phyloP scores from a whole-genome alignment of 1,140 invertebrate genomes.

The Drosophila repletoides region DNA sequence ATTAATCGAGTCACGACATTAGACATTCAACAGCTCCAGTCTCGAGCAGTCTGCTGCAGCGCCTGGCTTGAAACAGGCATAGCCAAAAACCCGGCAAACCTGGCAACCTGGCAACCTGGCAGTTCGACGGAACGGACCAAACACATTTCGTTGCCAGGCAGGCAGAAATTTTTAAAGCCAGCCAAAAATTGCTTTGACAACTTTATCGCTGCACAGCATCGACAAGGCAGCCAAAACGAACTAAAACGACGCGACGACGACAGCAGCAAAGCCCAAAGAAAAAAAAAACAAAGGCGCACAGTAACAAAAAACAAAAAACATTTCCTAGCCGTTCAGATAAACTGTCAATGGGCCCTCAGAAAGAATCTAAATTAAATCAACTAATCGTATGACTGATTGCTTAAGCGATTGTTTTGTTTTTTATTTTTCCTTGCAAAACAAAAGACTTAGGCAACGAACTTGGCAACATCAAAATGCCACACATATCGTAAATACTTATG shows the following conservation, averaged over 20 bases:
- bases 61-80: constrained; percentile 13
- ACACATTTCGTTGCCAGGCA: constrained; percentile 17
- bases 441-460: constrained; percentile 73
- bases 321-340: constrained; percentile 62
- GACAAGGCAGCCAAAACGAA: constrained; percentile 48
- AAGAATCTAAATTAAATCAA: constrained; percentile 80
- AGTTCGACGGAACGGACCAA: too few relatives aligned
- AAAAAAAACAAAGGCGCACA: constrained; percentile 45
- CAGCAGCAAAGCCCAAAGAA: constrained; percentile 22
- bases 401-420: constrained; percentile 17
- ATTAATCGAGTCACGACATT: constrained; percentile 80
- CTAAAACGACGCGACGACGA: constrained; percentile 32
- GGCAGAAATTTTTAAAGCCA: constrained; percentile 65
- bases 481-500: constrained; percentile 40
- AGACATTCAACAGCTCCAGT: constrained; percentile 69
- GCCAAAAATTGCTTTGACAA: constrained; percentile 79
- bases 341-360: constrained; percentile 60
- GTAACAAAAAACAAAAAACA: constrained; percentile 33
- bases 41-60: constrained; percentile 1
- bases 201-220: constrained; percentile 74
- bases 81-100: not conserved
- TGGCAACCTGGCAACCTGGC: not conserved
- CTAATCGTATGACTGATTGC: constrained; percentile 68
- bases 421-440: constrained; percentile 35
- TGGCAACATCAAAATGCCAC: constrained; percentile 52